Percentiles rank a stretch among this genome's conserved stretches.
Conservation (phyloP, 2,113 vertebrate genomes). For the Nothoprocta perdicaria region DNA sequence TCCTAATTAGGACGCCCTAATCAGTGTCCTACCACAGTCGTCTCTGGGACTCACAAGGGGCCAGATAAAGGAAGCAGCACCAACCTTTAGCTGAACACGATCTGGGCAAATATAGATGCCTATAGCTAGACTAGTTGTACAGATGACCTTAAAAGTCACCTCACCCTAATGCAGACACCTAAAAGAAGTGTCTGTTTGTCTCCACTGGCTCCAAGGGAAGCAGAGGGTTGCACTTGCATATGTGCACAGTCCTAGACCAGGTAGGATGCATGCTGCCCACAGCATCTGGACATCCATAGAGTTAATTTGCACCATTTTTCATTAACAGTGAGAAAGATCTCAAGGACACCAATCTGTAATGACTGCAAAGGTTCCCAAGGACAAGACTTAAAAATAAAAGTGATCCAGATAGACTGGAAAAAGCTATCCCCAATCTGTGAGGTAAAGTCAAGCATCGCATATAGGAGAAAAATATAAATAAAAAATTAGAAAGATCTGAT, state of each 20-base stretch:
- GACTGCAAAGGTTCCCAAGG: neutral
- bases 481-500: neutral
- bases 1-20: slow-evolving; percentile 28
- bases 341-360: neutral
- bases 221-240: fast-evolving
- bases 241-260: neutral
- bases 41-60: neutral
- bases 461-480: neutral
- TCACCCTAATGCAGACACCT: neutral
- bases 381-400: neutral
- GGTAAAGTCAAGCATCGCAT: neutral
- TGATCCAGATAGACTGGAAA: neutral
- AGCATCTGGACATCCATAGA: neutral
- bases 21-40: neutral
- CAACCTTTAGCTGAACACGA: neutral
- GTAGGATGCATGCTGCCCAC: neutral
- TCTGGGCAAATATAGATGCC: neutral
- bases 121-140: neutral
- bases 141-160: neutral
- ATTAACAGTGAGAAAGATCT: neutral
- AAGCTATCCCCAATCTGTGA: fast-evolving
- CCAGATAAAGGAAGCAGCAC: neutral
- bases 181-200: neutral
- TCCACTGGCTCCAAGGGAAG: neutral
- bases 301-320: neutral